Evolutionary conservation across 92 coral and sea anemone species (phyloP), one percentile per base, ranked within the genome.

Genomic region (Parazoanthus atlanticus): DNA sequence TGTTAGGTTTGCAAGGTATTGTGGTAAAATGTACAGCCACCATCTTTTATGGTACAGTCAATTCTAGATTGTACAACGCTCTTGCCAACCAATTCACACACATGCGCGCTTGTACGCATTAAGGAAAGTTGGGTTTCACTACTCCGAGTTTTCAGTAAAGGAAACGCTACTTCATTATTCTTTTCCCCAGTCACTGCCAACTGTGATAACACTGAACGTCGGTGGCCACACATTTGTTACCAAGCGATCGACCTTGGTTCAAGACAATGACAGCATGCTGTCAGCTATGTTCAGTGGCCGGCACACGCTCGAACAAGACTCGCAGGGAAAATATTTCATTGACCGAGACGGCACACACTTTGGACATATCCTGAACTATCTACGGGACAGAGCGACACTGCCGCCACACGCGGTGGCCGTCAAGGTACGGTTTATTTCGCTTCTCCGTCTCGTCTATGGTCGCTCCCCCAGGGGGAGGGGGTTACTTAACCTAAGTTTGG

Each of bases 201-300:
- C 94, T 21, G 98, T 96, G 78, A 88, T 96, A 6, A 91, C 94
- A 5, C 93, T 96, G 43, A 96, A 96, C 75, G 98, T 96, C 0
- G 99, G 99, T 30, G 99, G 99, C 29, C 86, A 91, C 84, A 67
- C 89, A 31, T 96, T 91, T 89, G 97, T 92, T 33, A 96, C 99
- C n/a, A 92, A 88, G 54, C 92, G 93, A 8, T 88, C 96, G 49
- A 96, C 99, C 13, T 85, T 96, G 74, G 94, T 94, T 47, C 90
- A 93, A 69, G 95, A 94, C 80, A 92, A 89, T 36, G 95, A 95
- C 79, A 93, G 97, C 33, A 96, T 96, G 99, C 72, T 96, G 41
- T 95, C 98, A 5, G 94, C 95, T 17, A 96, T 96, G 99, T 96
- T 96, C 34, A 95, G 97, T 69, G 99, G 99, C 25, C 89, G 96